phyloP scores from a whole-genome alignment of 2,113 vertebrate genomes.

The Sinocyclocheilus maitianheensis region DNA sequence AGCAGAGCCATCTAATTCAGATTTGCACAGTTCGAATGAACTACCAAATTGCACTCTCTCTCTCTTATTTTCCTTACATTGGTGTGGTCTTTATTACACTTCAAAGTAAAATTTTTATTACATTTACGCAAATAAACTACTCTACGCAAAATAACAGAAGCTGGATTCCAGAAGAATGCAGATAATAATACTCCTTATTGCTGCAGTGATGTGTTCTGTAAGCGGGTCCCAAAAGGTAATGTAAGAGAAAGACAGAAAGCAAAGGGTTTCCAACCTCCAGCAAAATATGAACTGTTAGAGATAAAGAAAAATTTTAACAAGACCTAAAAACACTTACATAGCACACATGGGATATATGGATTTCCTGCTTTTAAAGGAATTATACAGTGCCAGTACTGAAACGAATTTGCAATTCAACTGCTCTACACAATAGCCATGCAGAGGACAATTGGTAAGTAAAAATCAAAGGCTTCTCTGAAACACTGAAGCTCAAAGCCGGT shows the following conservation, averaged over 20 bases:
- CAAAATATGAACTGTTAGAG: background rate
- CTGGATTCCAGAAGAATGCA: constrained; percentile 2
- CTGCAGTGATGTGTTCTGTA: background rate
- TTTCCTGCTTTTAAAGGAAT: background rate
- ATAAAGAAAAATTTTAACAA: background rate
- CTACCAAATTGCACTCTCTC: background rate
- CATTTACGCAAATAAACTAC: background rate
- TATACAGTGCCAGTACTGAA: constrained; percentile 13
- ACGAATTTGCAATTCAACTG: constrained; percentile 28
- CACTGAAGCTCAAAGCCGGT: constrained; percentile 17
- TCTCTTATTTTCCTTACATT: background rate
- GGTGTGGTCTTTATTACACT: background rate
- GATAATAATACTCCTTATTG: background rate
- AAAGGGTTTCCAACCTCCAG: background rate
- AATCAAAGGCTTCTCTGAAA: constrained; percentile 38
- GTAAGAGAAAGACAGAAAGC: background rate
- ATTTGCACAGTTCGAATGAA: background rate
- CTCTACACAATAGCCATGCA: constrained; percentile 2
- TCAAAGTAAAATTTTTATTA: background rate
- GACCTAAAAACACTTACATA: background rate
- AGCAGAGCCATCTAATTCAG: background rate
- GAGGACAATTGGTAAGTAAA: constrained; percentile 23
- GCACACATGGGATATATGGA: constrained; percentile 1
- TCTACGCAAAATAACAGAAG: background rate
- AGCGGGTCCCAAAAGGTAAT: background rate